These are phyloP conservation scores for Oxyteleia sp. DNA, from an alignment of 2,888 invertebrate genomes.

Conservation along the genomic window DNA sequence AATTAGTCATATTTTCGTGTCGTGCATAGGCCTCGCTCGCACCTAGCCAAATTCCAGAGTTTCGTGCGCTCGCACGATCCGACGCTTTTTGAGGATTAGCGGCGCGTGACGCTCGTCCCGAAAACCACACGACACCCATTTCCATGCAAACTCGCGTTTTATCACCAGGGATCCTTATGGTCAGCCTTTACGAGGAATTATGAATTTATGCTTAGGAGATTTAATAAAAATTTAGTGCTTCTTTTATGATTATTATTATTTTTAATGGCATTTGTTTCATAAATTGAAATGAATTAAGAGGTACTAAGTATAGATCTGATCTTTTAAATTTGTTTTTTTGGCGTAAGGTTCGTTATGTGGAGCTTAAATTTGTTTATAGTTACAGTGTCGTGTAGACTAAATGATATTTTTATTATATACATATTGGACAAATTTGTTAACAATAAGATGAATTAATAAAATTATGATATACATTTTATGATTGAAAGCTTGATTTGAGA, in stretches of 20 bases:
- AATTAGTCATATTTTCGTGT: constrained; percentile 83
- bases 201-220: constrained; percentile 59
- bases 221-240: constrained; percentile 65
- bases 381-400: too few relatives aligned
- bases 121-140: constrained; percentile 69
- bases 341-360: too few relatives aligned
- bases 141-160: constrained; percentile 69
- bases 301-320: too few relatives aligned
- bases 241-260: constrained; percentile 55
- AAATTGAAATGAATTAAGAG: background rate
- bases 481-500: too few relatives aligned
- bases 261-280: constrained; percentile 41
- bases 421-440: too few relatives aligned
- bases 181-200: constrained; percentile 58
- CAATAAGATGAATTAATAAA: too few relatives aligned
- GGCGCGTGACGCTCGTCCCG: constrained; percentile 76
- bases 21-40: constrained; percentile 60
- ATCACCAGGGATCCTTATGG: constrained; percentile 59
- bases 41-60: constrained; percentile 77
- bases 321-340: too few relatives aligned
- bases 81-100: constrained; percentile 76
- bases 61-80: constrained; percentile 79
- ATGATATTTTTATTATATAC: too few relatives aligned
- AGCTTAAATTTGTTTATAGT: too few relatives aligned
- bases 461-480: too few relatives aligned